These are phyloP conservation scores for Lonchura striata DNA, from an alignment of 2,113 vertebrate genomes.

Conservation along the genomic window DNA sequence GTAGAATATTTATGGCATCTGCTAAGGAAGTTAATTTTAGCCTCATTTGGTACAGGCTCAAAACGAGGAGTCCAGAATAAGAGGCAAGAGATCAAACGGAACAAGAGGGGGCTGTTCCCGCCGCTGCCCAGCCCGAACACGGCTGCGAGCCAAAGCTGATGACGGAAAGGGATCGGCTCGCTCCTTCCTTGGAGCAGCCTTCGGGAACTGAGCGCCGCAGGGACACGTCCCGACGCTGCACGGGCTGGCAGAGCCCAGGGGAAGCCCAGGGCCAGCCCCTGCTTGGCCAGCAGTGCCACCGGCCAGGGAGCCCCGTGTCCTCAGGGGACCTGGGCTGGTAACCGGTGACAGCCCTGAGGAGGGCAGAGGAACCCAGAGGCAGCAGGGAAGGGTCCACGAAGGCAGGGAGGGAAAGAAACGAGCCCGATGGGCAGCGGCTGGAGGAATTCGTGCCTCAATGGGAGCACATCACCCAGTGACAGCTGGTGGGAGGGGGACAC, in stretches of 20 bases:
- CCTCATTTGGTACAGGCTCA: not conserved
- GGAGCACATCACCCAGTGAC: not conserved
- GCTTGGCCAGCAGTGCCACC: fast-evolving
- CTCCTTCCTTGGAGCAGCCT: not conserved
- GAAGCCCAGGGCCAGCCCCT: not conserved
- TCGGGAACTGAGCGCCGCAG: fast-evolving
- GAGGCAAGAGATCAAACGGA: not conserved
- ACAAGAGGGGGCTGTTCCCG: not conserved
- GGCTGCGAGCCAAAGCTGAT: not conserved
- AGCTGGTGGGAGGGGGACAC: not conserved
- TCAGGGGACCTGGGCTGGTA: not conserved
- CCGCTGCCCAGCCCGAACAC: not conserved
- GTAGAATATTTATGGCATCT: not conserved
- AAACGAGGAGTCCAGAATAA: not conserved
- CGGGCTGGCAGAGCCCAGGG: not conserved
- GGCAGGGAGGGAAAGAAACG: not conserved
- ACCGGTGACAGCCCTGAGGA: not conserved
- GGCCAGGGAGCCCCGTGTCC: not conserved
- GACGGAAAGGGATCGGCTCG: not conserved
- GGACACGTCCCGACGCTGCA: fast-evolving
- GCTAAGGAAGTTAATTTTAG: conserved; percentile 19
- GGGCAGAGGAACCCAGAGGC: not conserved
- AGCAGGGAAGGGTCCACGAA: not conserved
- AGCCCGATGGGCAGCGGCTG: not conserved
- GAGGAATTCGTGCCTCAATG: not conserved